Evolutionary conservation across 1,140 invertebrate species (phyloP).

Genomic region (Drosophila fuyamai): DNA sequence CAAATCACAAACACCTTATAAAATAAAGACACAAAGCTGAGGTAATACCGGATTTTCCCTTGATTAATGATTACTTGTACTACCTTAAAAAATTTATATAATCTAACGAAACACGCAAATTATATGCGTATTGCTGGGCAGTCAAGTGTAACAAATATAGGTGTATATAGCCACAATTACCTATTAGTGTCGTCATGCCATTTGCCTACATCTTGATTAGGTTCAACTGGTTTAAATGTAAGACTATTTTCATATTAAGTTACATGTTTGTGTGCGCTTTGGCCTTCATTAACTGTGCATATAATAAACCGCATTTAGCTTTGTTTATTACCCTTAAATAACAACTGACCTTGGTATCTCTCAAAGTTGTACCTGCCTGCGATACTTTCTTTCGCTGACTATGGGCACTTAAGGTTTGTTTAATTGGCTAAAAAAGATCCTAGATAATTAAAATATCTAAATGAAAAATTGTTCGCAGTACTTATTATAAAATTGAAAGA

Average conservation of each 20-base stretch:
- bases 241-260: slow-evolving; percentile 34
- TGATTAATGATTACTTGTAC: no score
- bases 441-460: no score
- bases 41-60: background rate
- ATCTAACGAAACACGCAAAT: background rate
- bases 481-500: no score
- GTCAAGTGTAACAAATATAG: slow-evolving; percentile 8
- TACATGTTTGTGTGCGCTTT: slow-evolving; percentile 8
- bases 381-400: slow-evolving; percentile 4
- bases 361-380: slow-evolving; percentile 7
- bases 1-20: no score
- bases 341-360: slow-evolving; percentile 26
- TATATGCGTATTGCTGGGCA: background rate
- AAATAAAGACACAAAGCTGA: background rate
- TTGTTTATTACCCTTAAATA: slow-evolving; percentile 51
- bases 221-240: slow-evolving; percentile 34
- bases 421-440: background rate
- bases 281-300: slow-evolving; percentile 36
- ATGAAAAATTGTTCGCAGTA: no score
- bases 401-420: background rate
- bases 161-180: slow-evolving; percentile 3
- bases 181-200: slow-evolving; percentile 25
- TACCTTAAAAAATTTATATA: background rate
- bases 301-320: slow-evolving; percentile 29
- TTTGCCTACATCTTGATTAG: slow-evolving; percentile 25